Evolutionary conservation across 92 coral and sea anemone species (phyloP), one percentile per base, ranked within the genome.

Genomic region (Parazoanthus swiftii): DNA sequence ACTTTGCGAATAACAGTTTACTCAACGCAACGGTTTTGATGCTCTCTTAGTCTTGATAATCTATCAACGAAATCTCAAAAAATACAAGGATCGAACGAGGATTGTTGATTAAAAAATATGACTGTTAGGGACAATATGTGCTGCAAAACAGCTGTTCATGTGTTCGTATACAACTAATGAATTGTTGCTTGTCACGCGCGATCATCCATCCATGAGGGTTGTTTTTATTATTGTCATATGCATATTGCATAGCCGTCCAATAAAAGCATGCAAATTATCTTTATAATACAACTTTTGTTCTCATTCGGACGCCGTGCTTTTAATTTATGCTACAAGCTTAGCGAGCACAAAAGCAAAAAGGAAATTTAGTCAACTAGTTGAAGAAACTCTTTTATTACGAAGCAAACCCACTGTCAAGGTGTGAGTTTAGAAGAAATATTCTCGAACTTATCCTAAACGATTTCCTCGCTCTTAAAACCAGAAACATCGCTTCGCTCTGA

Each of bases 301-400:
- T 82, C 86, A 82, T 44, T 38, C 86, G 59, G 86, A 83, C 86
- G 86, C 86, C 43, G 66, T 42, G 77, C 77, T 14, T 26, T 14
- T 83, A 83, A 83, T 83, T 83, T 83, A 83, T 83, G 86, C 86
- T 70, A 51, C 73, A 83, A 83, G 86, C 86, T 68, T 39, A 83
- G 75, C 65, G 43, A 83, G 67, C 10, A 68, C 86, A 83, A 83
- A 82, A 67, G 77, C 86, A 83, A 44, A 79, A 70, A 84, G 86
- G 86, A 83, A 68, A 83, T 83, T 83, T 83, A 43, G 78, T 68
- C 77, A 42, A 67, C 43, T 70, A 18, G 20, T 67, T 8, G 76
- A 68, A 70, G 73, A 83, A 82, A 46, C 26, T 56, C 44, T 14
- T 81, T 42, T 68, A 70, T 72, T 83, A 67, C 70, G 13, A 84